Percentiles rank a stretch among this genome's conserved stretches.
These are phyloP conservation scores for Cisticola juncidis DNA, from an alignment of 2,113 vertebrate species.

Conservation along the genomic window DNA sequence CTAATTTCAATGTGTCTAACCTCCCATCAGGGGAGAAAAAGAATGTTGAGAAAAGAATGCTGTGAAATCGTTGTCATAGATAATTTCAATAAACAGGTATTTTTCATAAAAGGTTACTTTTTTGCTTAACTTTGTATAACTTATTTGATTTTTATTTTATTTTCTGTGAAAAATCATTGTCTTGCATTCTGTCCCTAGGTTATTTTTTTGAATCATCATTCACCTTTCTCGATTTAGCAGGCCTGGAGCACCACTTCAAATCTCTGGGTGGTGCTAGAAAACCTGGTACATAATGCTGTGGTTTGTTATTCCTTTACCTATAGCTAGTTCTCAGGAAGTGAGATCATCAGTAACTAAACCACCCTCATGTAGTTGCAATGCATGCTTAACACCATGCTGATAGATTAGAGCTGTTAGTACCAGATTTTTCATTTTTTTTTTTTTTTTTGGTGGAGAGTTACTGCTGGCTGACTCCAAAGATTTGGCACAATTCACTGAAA, in stretches of 20 bases:
- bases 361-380: constrained; percentile 56
- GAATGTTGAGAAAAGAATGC: neutral
- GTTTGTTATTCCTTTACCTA: constrained; percentile 58
- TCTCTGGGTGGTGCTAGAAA: constrained; percentile 85
- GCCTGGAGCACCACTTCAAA: constrained; percentile 86
- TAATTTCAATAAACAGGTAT: constrained; percentile 58
- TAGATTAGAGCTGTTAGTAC: constrained; percentile 68
- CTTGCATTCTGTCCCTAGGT: constrained; percentile 84
- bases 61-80: constrained; percentile 24
- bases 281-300: constrained; percentile 80
- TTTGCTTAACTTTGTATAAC: constrained; percentile 63
- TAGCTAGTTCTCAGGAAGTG: constrained; percentile 62
- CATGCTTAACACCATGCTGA: constrained; percentile 62
- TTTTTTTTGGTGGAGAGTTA: constrained; percentile 34
- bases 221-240: constrained; percentile 92
- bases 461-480: constrained; percentile 70
- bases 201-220: constrained; percentile 93
- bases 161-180: constrained; percentile 72
- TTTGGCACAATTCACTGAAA: constrained; percentile 60
- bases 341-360: constrained; percentile 59
- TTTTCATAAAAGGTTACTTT: constrained; percentile 33
- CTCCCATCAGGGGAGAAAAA: neutral
- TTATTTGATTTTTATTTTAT: constrained; percentile 56
- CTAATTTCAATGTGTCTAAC: neutral
- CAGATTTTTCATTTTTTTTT: constrained; percentile 38